phyloP scores from a whole-genome alignment of 2,888 invertebrate genomes.

The Scaptomyza reducta region DNA sequence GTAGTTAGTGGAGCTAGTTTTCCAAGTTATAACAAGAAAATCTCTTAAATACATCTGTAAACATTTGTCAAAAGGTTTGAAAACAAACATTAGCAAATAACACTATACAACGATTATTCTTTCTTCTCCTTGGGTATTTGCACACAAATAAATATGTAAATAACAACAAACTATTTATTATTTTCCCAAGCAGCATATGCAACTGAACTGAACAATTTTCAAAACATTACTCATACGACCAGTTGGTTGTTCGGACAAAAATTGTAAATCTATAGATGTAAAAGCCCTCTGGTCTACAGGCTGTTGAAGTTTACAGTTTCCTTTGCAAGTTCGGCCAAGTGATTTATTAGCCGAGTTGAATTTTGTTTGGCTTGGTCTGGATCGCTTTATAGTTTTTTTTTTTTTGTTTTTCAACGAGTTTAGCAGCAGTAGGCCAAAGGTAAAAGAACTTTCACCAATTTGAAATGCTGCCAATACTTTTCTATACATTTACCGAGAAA shows the following conservation, averaged over 20 bases:
- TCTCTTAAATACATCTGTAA: background rate
- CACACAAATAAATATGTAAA: slow-evolving; percentile 5
- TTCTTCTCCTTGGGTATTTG: background rate
- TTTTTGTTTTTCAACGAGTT: slow-evolving; percentile 31
- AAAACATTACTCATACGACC: slow-evolving; percentile 43
- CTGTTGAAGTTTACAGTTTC: slow-evolving; percentile 33
- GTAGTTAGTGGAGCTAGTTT: background rate
- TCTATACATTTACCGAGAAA: slow-evolving; percentile 14
- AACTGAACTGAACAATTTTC: slow-evolving; percentile 18
- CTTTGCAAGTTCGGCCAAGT: slow-evolving; percentile 49
- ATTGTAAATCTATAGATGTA: slow-evolving; percentile 9
- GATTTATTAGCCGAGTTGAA: slow-evolving; percentile 57
- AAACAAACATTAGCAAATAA: background rate
- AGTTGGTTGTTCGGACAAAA: slow-evolving; percentile 1
- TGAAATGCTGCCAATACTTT: slow-evolving; percentile 71
- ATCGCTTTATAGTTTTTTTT: slow-evolving; percentile 9
- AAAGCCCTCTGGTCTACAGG: slow-evolving; percentile 9
- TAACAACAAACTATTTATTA: slow-evolving; percentile 21
- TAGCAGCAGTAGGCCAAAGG: slow-evolving; percentile 71
- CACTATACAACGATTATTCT: background rate
- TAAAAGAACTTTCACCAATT: slow-evolving; percentile 69
- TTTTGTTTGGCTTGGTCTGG: slow-evolving; percentile 54
- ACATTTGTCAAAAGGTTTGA: background rate
- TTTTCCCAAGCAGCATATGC: slow-evolving; percentile 14
- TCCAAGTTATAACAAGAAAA: background rate